Evolutionary conservation across 2,113 vertebrate species (phyloP), one percentile per base, ranked within the genome.

Genomic region (Osmerus mordax): DNA sequence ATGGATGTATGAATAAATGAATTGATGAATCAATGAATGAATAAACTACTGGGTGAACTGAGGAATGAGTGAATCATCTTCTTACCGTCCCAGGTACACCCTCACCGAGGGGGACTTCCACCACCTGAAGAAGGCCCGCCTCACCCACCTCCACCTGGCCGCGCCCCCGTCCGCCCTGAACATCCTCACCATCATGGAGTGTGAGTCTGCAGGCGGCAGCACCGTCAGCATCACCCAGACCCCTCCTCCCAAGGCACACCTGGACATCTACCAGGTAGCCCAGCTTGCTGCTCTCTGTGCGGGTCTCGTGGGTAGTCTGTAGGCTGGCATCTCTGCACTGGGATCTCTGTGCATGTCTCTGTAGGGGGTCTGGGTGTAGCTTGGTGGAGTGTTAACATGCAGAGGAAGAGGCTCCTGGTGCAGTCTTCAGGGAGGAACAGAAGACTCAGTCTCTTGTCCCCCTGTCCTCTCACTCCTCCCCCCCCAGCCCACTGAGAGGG

Each of bases 101-200:
- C 91, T 99, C 84, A 99, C 97, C 0, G 97, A 99, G 70, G 97
- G 97, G 1, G 97, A 99, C 65, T 99, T 98, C 86, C 97, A 99
- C 78, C 96, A 98, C 81, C 89, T 99, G 85, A 99, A 99, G 86
- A 98, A 97, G 0, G 96, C 97, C 2, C 93, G 97, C 12, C 92
- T 99, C 81, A 98, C 95, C 2, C 94, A 97, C 82, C 91, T 97
- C 25, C 94, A 95, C 85, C 83, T 98, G 76, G 75, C 89, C 25
- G 87, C 87, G 0, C 67, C 89, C 74, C 74, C 92, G 83, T 0
- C 95, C 91, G 90, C 94, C 70, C 91, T 98, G 78, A 96, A 95
- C 88, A 98, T 99, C 3, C 90, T 97, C 86, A 98, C 97, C 79
- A 98, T 98, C 85, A 95, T 96, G 14, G 97, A 99, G 90, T 97